phyloP scores from a whole-genome alignment of 35 echinoderm and acorn worm genomes.

The Holothuria glaberrima region DNA sequence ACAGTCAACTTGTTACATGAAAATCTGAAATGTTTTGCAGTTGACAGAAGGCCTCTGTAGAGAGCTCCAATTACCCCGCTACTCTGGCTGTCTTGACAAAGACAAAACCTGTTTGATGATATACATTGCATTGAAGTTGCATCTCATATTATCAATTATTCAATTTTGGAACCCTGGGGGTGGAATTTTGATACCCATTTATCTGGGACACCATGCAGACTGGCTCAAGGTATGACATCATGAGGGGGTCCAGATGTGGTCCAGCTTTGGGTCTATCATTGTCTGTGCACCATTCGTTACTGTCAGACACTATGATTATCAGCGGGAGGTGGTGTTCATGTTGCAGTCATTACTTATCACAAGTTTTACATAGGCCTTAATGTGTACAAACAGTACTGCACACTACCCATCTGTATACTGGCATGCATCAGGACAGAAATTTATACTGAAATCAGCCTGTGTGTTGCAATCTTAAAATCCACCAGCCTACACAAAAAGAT shows the following conservation, averaged over 20 bases:
- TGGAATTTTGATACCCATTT: conserved; percentile 46
- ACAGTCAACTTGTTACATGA: no score
- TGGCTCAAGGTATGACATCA: conserved; percentile 4
- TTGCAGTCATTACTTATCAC: conserved; percentile 26
- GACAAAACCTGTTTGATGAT: no score
- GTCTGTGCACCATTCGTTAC: conserved; percentile 7
- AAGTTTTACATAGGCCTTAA: neutral
- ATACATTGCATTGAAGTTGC: conserved; percentile 6
- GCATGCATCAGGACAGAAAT: no score
- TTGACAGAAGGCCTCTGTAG: no score
- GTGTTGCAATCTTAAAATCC: no score
- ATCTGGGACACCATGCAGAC: conserved; percentile 52
- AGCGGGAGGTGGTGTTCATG: neutral
- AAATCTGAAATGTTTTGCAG: no score
- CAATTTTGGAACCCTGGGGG: conserved; percentile 12
- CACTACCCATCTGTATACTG: no score
- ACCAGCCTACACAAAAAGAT: no score
- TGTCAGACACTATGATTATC: conserved; percentile 22
- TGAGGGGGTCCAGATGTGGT: conserved; percentile 13
- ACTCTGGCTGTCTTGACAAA: no score
- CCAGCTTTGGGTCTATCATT: conserved; percentile 22
- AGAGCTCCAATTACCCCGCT: no score
- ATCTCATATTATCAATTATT: conserved; percentile 47
- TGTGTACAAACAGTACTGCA: no score
- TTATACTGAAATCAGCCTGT: no score